A percentile compares a stretch with the other conserved stretches of the same genome.
phyloP scores from a whole-genome alignment of 2,797 vertebrate species.

The Phoeniculus purpureus region DNA sequence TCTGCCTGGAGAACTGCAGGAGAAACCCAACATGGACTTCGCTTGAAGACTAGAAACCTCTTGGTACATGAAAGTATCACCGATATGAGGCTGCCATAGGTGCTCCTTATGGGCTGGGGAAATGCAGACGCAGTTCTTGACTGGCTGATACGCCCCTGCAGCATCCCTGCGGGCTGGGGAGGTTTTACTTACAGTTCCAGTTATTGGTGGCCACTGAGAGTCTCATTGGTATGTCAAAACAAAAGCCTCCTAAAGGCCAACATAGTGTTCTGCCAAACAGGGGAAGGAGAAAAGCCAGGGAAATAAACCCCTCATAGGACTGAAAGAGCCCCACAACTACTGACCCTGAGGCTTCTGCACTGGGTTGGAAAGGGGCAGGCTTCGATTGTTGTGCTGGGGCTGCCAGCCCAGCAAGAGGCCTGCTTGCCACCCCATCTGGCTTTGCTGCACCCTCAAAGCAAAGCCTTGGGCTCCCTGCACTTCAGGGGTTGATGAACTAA shows the following conservation, averaged over 20 bases:
- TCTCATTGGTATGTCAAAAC: neutral
- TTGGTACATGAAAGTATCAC: accelerated
- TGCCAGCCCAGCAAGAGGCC: neutral
- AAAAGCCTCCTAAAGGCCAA: neutral
- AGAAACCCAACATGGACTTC: accelerated
- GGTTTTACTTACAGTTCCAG: neutral
- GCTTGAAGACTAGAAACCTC: neutral
- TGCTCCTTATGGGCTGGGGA: neutral
- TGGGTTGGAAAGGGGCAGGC: neutral
- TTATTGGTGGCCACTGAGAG: neutral
- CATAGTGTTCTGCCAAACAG: neutral
- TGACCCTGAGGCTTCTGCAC: neutral
- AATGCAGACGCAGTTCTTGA: accelerated
- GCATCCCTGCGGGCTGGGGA: accelerated
- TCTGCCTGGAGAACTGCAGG: neutral
- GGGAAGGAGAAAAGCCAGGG: neutral
- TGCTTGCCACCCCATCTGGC: neutral
- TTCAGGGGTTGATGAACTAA: neutral
- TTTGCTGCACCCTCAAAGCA: neutral
- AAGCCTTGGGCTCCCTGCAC: neutral
- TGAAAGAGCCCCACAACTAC: too few species aligned
- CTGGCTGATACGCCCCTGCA: neutral
- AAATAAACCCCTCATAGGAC: neutral
- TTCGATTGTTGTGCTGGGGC: neutral
- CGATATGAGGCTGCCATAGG: neutral